Conservation (phyloP, 1,140 invertebrate genomes). For the Drosophila bifasciata region DNA sequence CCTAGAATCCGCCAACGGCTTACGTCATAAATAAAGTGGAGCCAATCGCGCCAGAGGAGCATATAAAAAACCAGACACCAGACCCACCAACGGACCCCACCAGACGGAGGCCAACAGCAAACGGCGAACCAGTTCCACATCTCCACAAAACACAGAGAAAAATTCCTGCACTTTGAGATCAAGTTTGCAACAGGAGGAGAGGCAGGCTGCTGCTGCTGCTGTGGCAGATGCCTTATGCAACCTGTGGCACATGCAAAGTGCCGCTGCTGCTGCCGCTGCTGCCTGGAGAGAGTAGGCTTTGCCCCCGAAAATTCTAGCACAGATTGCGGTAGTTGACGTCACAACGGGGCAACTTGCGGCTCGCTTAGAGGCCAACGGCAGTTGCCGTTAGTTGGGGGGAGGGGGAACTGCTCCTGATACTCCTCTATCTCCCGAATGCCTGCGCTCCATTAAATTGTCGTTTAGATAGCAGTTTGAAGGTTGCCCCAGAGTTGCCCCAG, state of each 20-base stretch:
- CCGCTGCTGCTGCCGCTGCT: neutral
- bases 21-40: constrained; percentile 44
- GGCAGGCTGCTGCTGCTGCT: constrained; percentile 10
- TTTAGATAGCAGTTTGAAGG: no score
- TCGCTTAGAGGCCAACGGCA: constrained; percentile 15
- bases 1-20: constrained; percentile 47
- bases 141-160: no score
- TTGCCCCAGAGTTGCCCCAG: neutral
- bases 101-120: constrained; percentile 7
- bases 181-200: constrained; percentile 10
- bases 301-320: constrained; percentile 44
- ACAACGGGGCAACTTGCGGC: constrained; percentile 13
- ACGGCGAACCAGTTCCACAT: constrained; percentile 37
- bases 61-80: constrained; percentile 9
- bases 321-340: constrained; percentile 59
- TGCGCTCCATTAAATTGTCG: no score
- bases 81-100: constrained; percentile 1
- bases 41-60: no score
- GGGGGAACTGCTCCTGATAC: neutral
- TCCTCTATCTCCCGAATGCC: neutral
- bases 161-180: constrained; percentile 2
- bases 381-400: constrained; percentile 8
- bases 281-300: constrained; percentile 27
- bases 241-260: constrained; percentile 1
- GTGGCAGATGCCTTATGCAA: constrained; percentile 42